Base-by-base conservation (phyloP, 2,888 invertebrate genomes). In the Stratiomys singularior region DNA sequence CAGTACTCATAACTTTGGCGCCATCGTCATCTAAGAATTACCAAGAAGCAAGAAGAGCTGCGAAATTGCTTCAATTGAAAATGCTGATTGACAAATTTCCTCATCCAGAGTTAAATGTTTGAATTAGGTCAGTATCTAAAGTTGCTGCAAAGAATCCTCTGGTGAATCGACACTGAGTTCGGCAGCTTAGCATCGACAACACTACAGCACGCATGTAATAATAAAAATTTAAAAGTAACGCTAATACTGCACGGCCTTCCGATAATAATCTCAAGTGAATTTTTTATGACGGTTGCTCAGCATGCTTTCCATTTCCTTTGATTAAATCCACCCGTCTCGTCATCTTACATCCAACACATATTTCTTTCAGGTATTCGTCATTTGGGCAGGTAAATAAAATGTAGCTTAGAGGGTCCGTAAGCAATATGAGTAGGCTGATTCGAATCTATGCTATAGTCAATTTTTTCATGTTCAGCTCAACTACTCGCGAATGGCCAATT, bases 281-380 rank as follows among this genome's bases (percentile, higher is more conserved):
- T 69, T 47, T 25, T 37, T 74, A 30, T 1, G n/a, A 28, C 60
- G 47, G 60, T 74, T 74, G 58, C 74, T 60, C 25, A 74, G 60
- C 74, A 37, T 74, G 74, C 74, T 74, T 74, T 74, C 74, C 21
- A 60, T 74, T 74, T 74, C 60, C 58, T 74, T 74, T 74, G 60
- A 74, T 60, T 58, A 60, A 69, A 60, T 74, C 74, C 60, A 37
- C 74, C 74, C 60, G 47, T 69, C 30, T 46, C 47, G 46, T 69
- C 69, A 46, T 47, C 46, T 46, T 4, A 23, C n/a, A 47, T 52
- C 52, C 18, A 25, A 60, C 60, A 25, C 25, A 25, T 60, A 60
- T 60, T 60, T n/a, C 5, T 11, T 60, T 25, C 23, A 60, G 11
- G 60, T 25, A 25, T 11, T 25, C 60, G 7, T 11, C 18, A 25